Evolutionary conservation across 2,888 invertebrate genomes (phyloP).

Genomic region (Mylabris sibirica): DNA sequence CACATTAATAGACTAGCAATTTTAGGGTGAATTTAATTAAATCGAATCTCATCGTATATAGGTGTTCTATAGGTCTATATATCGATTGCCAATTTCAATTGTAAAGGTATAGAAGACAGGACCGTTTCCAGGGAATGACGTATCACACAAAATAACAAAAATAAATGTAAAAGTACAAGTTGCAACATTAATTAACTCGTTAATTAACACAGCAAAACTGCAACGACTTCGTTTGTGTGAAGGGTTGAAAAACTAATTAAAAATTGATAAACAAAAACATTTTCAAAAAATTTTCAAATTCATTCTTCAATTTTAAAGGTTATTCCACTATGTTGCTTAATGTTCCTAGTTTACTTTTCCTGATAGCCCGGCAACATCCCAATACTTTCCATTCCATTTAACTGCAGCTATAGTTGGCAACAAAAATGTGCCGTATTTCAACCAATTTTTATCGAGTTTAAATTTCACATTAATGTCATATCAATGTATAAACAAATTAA

Average conservation of each 20-base stretch:
- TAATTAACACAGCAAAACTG: slow-evolving; percentile 7
- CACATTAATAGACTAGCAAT: slow-evolving; percentile 40
- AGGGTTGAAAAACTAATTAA: slow-evolving; percentile 22
- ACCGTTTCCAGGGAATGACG: neutral
- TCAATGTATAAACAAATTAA: slow-evolving; percentile 27
- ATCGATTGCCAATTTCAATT: neutral
- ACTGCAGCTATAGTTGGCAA: slow-evolving; percentile 8
- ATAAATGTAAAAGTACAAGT: neutral
- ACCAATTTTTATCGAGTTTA: slow-evolving; percentile 16
- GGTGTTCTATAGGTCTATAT: too few relatives aligned
- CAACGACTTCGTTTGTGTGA: neutral
- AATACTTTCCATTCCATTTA: slow-evolving; percentile 34
- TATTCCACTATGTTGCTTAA: slow-evolving; percentile 23
- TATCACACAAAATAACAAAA: neutral
- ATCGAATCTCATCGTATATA: neutral
- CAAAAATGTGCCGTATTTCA: neutral
- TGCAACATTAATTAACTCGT: slow-evolving; percentile 7
- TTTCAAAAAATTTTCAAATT: neutral
- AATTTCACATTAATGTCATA: slow-evolving; percentile 33
- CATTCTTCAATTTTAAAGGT: neutral
- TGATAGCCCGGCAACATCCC: slow-evolving; percentile 17
- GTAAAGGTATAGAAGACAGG: neutral
- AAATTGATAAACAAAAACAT: slow-evolving; percentile 1
- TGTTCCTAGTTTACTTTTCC: slow-evolving; percentile 11
- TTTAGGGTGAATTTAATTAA: slow-evolving; percentile 41